Percentiles rank a stretch among this genome's conserved stretches.
phyloP scores from a whole-genome alignment of 2,113 vertebrate species.

The Tretioscincus oriximinensis region DNA sequence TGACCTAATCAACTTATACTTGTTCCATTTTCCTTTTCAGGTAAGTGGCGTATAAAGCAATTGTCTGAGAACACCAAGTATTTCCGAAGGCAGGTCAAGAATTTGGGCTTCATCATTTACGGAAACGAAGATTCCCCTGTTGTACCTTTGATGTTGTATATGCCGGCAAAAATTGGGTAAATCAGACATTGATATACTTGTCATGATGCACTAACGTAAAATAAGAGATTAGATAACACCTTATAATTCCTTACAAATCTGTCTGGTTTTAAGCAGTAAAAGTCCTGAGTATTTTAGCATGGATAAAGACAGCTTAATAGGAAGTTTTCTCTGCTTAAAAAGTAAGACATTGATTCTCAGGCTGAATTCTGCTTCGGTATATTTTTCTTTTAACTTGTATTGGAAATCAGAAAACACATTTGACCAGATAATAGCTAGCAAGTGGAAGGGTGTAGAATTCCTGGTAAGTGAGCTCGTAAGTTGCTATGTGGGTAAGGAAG shows the following conservation, averaged over 20 bases:
- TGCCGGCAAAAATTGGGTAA: slow-evolving; percentile 97
- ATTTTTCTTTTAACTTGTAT: background rate
- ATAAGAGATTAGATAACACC: background rate
- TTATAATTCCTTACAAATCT: background rate
- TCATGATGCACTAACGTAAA: slow-evolving; percentile 21
- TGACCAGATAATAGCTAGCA: background rate
- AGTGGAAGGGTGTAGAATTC: slow-evolving; percentile 19
- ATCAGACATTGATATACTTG: slow-evolving; percentile 19
- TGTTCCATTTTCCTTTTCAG: slow-evolving; percentile 61
- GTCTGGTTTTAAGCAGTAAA: background rate
- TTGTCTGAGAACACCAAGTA: slow-evolving; percentile 90
- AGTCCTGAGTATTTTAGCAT: background rate
- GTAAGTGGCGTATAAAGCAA: slow-evolving; percentile 83
- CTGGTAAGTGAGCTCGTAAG: slow-evolving; percentile 24
- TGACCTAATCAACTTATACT: accelerated
- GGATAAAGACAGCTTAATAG: background rate
- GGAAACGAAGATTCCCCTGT: slow-evolving; percentile 95
- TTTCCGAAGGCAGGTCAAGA: slow-evolving; percentile 87
- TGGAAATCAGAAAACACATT: background rate
- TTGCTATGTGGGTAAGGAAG: slow-evolving; percentile 30
- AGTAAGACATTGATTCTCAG: background rate
- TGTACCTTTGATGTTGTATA: slow-evolving; percentile 95
- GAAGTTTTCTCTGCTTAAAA: background rate
- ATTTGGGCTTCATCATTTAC: slow-evolving; percentile 96
- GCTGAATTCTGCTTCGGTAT: background rate